Percentiles rank a stretch among this genome's conserved stretches.
Conservation (phyloP, 2,113 vertebrate genomes). For the Lepidothrix coronata region DNA sequence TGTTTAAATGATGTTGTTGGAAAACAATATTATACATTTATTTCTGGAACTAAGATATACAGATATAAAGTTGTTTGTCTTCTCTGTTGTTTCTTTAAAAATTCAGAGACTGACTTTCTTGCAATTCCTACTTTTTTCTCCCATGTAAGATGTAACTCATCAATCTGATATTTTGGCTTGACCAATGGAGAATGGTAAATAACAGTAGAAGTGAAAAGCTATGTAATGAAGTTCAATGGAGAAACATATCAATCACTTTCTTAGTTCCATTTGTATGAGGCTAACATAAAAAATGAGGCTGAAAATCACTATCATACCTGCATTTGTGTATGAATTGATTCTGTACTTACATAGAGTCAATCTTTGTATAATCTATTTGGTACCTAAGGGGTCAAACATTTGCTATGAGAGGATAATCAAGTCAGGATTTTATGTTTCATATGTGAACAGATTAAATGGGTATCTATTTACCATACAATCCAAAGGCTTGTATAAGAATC, state of each 20-base stretch:
- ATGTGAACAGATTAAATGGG: neutral
- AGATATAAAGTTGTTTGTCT: neutral
- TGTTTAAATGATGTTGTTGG: neutral
- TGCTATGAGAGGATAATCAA: neutral
- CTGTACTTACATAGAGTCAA: neutral
- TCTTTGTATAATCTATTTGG: neutral
- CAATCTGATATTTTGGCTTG: constrained; percentile 3
- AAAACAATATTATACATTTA: neutral
- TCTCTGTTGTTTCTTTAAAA: neutral
- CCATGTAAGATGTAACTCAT: neutral
- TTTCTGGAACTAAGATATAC: neutral
- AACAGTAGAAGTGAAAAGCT: neutral
- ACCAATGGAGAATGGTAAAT: neutral
- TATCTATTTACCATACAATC: neutral
- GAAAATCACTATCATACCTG: neutral
- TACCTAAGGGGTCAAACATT: neutral
- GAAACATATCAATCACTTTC: neutral
- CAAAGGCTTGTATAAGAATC: neutral
- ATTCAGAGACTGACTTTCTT: neutral
- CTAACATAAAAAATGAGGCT: neutral
- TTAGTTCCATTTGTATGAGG: neutral
- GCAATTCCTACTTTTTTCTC: neutral
- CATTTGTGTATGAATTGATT: neutral
- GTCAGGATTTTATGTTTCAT: neutral
- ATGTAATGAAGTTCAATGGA: neutral